phyloP scores from a whole-genome alignment of 2,113 vertebrate species.

The Cyphomyrus discorhynchus region DNA sequence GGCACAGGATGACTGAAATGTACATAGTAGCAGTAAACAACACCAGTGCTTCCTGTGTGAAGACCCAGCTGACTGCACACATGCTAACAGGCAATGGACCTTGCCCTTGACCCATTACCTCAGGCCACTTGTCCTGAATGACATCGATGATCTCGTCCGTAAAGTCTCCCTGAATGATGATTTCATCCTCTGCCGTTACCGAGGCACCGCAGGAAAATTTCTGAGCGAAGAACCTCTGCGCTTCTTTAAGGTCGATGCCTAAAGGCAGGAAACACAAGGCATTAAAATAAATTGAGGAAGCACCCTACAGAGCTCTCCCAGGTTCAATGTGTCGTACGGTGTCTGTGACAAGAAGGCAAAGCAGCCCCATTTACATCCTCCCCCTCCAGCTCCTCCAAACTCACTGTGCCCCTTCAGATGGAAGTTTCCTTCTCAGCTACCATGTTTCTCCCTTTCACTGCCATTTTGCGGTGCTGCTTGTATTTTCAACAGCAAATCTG shows the following conservation, averaged over 20 bases:
- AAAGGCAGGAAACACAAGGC: slow-evolving; percentile 26
- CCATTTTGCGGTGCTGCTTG: not conserved
- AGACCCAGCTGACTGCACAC: not conserved
- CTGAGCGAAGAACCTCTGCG: slow-evolving; percentile 98
- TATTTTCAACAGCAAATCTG: not conserved
- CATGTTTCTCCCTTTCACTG: not conserved
- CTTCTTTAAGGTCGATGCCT: slow-evolving; percentile 99
- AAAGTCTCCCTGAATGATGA: slow-evolving; percentile 99
- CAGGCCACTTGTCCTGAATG: slow-evolving; percentile 98
- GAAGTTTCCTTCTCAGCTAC: not conserved
- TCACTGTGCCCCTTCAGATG: not conserved
- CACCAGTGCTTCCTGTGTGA: not conserved
- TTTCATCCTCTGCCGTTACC: slow-evolving; percentile 95
- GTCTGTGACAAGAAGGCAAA: not conserved
- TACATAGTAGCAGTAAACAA: not conserved
- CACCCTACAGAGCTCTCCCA: not conserved
- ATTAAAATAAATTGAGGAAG: not conserved
- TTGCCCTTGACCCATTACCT: slow-evolving; percentile 61
- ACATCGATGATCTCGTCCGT: slow-evolving; percentile 98
- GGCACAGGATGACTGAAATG: not conserved
- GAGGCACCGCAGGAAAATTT: slow-evolving; percentile 98
- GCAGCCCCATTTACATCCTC: not conserved
- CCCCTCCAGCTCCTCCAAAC: not conserved
- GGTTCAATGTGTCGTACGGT: not conserved
- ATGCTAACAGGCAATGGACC: not conserved